Conservation (phyloP, 2,797 vertebrate genomes). For the Novumbra hubbsi region DNA sequence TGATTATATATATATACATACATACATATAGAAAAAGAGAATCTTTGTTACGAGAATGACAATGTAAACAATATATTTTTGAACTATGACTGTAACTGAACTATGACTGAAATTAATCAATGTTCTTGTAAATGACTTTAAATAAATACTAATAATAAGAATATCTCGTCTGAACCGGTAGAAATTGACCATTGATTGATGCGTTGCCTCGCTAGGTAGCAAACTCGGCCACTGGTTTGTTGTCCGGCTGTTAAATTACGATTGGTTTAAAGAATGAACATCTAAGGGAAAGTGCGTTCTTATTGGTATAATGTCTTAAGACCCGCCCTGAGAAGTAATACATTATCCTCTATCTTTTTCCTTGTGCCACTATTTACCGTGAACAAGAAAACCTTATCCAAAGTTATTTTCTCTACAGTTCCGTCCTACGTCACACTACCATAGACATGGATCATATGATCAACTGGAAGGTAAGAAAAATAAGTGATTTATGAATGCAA, state of each 20-base stretch:
- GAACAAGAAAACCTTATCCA: neutral
- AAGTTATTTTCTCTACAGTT: neutral
- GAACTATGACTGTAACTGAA: too few species aligned
- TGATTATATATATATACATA: too few species aligned
- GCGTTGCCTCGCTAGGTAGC: too few species aligned
- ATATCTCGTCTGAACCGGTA: too few species aligned
- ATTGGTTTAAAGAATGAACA: neutral
- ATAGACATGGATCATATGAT: conserved; percentile 28
- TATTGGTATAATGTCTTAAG: neutral
- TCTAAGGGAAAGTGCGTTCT: neutral
- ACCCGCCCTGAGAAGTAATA: neutral
- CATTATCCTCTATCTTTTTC: neutral
- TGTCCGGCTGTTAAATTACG: neutral
- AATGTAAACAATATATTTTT: too few species aligned
- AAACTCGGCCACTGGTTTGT: neutral
- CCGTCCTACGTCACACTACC: neutral
- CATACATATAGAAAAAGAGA: too few species aligned
- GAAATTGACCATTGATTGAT: too few species aligned
- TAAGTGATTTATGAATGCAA: too few species aligned
- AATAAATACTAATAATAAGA: too few species aligned
- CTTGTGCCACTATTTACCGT: neutral
- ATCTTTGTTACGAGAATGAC: too few species aligned
- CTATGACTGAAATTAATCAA: too few species aligned
- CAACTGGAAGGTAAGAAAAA: conserved; percentile 35
- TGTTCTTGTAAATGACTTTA: too few species aligned